A percentile compares a stretch with the other conserved stretches of the same genome.
These are phyloP conservation scores for Chrysocyon brachyurus DNA, from an alignment of 2,797 vertebrate genomes.

Conservation along the genomic window DNA sequence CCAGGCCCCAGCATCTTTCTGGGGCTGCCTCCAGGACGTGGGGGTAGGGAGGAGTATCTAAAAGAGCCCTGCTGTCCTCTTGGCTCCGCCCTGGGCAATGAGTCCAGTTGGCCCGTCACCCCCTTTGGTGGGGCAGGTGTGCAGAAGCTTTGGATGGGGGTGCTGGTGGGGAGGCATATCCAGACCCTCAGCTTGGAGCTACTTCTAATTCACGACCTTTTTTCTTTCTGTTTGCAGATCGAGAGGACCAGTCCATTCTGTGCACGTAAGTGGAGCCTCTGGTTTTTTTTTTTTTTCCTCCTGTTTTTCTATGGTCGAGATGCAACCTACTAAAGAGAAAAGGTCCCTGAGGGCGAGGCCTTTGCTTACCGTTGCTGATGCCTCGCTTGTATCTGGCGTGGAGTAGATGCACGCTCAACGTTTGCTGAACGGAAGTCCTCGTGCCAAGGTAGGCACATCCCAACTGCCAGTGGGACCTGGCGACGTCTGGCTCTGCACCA, in stretches of 20 bases:
- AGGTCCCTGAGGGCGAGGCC: background rate
- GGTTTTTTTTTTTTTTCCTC: conserved; percentile 33
- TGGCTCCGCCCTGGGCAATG: background rate
- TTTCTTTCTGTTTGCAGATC: conserved; percentile 91
- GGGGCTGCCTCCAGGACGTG: background rate
- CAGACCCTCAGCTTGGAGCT: background rate
- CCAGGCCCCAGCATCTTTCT: background rate
- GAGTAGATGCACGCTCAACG: background rate
- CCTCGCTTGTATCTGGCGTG: background rate
- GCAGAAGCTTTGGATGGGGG: background rate
- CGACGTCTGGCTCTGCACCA: background rate
- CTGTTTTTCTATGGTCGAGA: background rate
- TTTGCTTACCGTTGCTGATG: background rate
- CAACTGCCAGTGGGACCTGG: background rate
- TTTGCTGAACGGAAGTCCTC: background rate
- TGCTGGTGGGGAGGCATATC: fast-evolving
- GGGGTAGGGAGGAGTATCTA: background rate
- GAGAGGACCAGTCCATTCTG: conserved; percentile 97
- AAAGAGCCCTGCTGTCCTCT: background rate
- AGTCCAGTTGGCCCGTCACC: background rate
- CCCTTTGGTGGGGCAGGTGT: fast-evolving
- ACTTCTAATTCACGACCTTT: conserved; percentile 38
- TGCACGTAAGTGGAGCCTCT: conserved; percentile 94
- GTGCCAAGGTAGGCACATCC: background rate
- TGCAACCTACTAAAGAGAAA: background rate